A percentile compares a stretch with the other conserved stretches of the same genome.
phyloP scores from a whole-genome alignment of 2,888 invertebrate species.

The Anthrax anthrax region DNA sequence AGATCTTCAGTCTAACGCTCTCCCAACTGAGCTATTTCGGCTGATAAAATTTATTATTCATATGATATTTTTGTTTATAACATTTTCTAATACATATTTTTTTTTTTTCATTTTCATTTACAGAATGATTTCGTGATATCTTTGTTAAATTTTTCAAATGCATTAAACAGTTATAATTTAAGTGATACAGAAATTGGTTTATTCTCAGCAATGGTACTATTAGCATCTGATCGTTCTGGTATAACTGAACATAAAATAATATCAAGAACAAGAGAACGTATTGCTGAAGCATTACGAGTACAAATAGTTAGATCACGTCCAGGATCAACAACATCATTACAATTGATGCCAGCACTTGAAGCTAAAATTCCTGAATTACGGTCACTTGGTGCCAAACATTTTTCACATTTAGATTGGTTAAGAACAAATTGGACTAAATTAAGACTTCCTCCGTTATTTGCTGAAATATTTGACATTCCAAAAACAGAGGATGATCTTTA shows the following conservation, averaged over 20 bases:
- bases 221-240: slow-evolving; percentile 66
- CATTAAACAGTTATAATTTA: slow-evolving; percentile 57
- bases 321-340: slow-evolving; percentile 31
- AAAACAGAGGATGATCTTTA: slow-evolving; percentile 56
- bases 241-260: slow-evolving; percentile 67
- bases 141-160: slow-evolving; percentile 67
- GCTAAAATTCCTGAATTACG: slow-evolving; percentile 62
- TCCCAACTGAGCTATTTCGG: slow-evolving; percentile 35
- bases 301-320: slow-evolving; percentile 43
- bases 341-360: slow-evolving; percentile 35
- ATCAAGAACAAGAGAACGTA: slow-evolving; percentile 62
- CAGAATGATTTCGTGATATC: slow-evolving; percentile 72
- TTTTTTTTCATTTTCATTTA: slow-evolving; percentile 19
- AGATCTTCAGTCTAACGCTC: slow-evolving; percentile 34
- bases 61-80: too few relatives aligned
- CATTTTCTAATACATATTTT: slow-evolving; percentile 41
- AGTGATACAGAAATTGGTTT: slow-evolving; percentile 84
- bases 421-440: slow-evolving; percentile 74
- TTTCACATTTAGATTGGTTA: slow-evolving; percentile 78
- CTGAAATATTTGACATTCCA: slow-evolving; percentile 95
- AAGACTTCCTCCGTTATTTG: slow-evolving; percentile 80
- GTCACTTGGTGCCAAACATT: slow-evolving; percentile 67
- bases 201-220: slow-evolving; percentile 71
- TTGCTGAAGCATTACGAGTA: slow-evolving; percentile 75
- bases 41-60: neutral